Base-by-base conservation (phyloP, 2,888 invertebrate species). In the Polietes domitor region DNA sequence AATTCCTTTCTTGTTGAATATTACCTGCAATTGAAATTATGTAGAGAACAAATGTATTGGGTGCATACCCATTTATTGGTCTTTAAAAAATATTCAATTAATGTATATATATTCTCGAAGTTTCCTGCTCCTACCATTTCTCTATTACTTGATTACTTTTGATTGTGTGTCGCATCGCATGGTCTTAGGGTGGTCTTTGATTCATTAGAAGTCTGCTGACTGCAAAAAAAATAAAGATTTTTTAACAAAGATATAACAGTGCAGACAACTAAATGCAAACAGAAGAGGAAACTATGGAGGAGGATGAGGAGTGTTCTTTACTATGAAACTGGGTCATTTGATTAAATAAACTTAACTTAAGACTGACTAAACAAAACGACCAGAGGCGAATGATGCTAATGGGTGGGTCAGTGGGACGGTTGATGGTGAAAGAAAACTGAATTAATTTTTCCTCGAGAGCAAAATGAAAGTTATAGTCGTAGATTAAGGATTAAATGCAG, bases 101-200 rank as follows among this genome's bases (percentile, higher is more conserved):
- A 53, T 53, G 21, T 53, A 21, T 47, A n/a, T 53, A 1, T 53
- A 10, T 21, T 53, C 7, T 53, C 19, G 21, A 10, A 53, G 9
- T 6, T 53, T 19, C 21, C 53, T 53, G 6, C 7, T n/a, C n/a
- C n/a, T 53, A 10, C 21, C n/a, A 17, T 53, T 53, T 1, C n/a
- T 47, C n/a, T n/a, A 19, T 10, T 21, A 9, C 53, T 53, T 53
- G 53, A 53, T 53, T 21, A 53, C 53, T 21, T 53, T 53, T 83
- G 79, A 77, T 83, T 76, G 79, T 73, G 76, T 73, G 43, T 70
- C 19, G 65, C 58, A 19, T 80, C n/a, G 3, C 53, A 47, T 37
- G 19, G 4, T 21, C 73, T 73, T 68, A 73, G 83, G 79, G 79
- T 77, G 83, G 80, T 83, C 83, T 80, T 68, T 7, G 83, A 37